Base-by-base conservation (phyloP, 2,797 vertebrate species). In the Anguilla marmorata region DNA sequence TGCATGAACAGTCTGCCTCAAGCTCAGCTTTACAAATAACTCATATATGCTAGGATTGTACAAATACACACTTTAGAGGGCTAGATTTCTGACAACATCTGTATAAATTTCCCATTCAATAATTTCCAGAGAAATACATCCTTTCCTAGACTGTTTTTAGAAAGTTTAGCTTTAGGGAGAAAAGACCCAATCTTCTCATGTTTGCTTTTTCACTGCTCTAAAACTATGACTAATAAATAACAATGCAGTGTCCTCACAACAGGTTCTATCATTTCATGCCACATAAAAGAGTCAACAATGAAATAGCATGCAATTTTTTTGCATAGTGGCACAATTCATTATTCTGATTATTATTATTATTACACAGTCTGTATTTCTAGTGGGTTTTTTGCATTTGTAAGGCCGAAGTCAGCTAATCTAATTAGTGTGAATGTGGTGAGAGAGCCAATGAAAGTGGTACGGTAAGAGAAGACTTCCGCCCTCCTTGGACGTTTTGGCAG, bases 401-500 rank as follows among this genome's bases (percentile, higher is more conserved):
- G n/a, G 21, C 27, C 11, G 5, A 84, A 54, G 83, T 30, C 50
- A 84, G 50, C 54, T 56, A 84, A 84, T 82, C 16, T 82, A 82
- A 82, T 82, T 82, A 82, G 79, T 41, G 21, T 82, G 52, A 86
- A 52, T 66, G 88, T 72, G 85, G 21, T 86, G 74, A 88, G 30
- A 84, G 30, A 50, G 24, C 60, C 14, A 63, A 86, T 89, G 30
- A 72, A 83, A 63, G 66, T 21, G 82, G 63, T 33, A 11, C 58
- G 41, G 84, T 33, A 48, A 21, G 69, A 80, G 69, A 60, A 41
- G 86, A 88, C 66, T 90, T 90, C 92, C 85, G 86, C 90, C 90
- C 93, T 90, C 50, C 19, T 60, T 80, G 87, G 88, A 89, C 69
- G 86, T 80, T 52, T 87, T 30, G 12, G 54, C 88, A 94, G 93